A percentile compares a stretch with the other conserved stretches of the same genome.
phyloP scores from a whole-genome alignment of 2,888 invertebrate species.

The Diadegma fenestrale region DNA sequence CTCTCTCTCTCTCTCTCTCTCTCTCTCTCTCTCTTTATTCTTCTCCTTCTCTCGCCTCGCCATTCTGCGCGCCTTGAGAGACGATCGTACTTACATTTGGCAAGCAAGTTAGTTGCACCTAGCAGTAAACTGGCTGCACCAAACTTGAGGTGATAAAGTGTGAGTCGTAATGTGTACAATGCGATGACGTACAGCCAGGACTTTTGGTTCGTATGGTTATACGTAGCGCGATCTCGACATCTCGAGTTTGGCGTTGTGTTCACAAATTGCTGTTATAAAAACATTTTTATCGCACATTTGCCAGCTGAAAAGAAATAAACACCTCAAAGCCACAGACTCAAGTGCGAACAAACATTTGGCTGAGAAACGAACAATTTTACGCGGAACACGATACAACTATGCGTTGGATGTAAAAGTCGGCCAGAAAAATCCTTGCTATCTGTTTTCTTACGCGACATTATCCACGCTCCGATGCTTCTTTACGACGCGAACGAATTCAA shows the following conservation, averaged over 20 bases:
- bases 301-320: conserved; percentile 38
- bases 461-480: conserved; percentile 35
- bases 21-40: background rate
- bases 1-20: background rate
- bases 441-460: conserved; percentile 15
- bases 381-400: conserved; percentile 23
- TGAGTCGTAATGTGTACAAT: conserved; percentile 72
- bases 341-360: conserved; percentile 54
- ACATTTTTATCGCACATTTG: conserved; percentile 77
- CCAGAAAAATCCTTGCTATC: conserved; percentile 32
- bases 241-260: conserved; percentile 55
- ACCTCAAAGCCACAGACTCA: conserved; percentile 25
- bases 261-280: conserved; percentile 77
- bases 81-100: conserved; percentile 15
- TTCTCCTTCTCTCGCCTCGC: background rate
- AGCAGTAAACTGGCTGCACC: conserved; percentile 76
- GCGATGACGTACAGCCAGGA: conserved; percentile 51
- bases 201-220: conserved; percentile 42
- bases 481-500: conserved; percentile 25
- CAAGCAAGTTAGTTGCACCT: conserved; percentile 28
- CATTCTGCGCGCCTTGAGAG: conserved; percentile 9
- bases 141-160: conserved; percentile 78
- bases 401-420: conserved; percentile 14
- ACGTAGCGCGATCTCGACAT: conserved; percentile 71
- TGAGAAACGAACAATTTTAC: conserved; percentile 60